Percentiles rank a stretch among this genome's conserved stretches.
These are phyloP conservation scores for Ctenochaetus hawaiiensis DNA, from an alignment of 2,797 vertebrate genomes.

Conservation along the genomic window DNA sequence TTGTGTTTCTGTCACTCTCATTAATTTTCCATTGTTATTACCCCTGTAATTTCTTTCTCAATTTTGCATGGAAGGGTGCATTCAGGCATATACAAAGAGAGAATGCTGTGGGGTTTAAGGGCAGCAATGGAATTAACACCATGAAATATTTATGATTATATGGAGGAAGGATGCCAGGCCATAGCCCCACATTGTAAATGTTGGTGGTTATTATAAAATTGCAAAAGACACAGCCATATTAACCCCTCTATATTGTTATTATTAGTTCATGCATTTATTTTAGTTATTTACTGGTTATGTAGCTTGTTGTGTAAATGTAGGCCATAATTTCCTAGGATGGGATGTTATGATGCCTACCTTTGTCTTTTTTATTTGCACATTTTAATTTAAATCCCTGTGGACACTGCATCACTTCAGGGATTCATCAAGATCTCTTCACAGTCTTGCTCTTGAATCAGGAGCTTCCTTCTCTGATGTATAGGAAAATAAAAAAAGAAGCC, in stretches of 20 bases:
- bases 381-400: background rate
- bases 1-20: background rate
- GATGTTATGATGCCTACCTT: background rate
- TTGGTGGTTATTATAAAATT: slow-evolving; percentile 23
- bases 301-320: background rate
- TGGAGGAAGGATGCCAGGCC: slow-evolving; percentile 13
- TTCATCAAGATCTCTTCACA: background rate
- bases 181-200: slow-evolving; percentile 23
- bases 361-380: slow-evolving; percentile 5
- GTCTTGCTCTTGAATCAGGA: slow-evolving; percentile 19
- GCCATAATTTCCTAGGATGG: background rate
- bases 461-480: background rate
- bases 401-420: background rate
- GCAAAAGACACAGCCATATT: slow-evolving; percentile 16
- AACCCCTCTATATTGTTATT: slow-evolving; percentile 2
- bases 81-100: background rate
- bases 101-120: slow-evolving; percentile 36
- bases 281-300: background rate
- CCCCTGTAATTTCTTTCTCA: slow-evolving; percentile 12
- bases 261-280: too few relatives aligned
- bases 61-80: slow-evolving; percentile 28
- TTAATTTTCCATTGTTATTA: slow-evolving; percentile 17
- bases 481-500: too few relatives aligned
- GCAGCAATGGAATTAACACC: slow-evolving; percentile 49
- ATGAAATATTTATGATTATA: slow-evolving; percentile 61